A percentile compares a stretch with the other conserved stretches of the same genome.
Evolutionary conservation across 2,113 vertebrate species (phyloP).

Genomic region (Callaeas wilsoni): DNA sequence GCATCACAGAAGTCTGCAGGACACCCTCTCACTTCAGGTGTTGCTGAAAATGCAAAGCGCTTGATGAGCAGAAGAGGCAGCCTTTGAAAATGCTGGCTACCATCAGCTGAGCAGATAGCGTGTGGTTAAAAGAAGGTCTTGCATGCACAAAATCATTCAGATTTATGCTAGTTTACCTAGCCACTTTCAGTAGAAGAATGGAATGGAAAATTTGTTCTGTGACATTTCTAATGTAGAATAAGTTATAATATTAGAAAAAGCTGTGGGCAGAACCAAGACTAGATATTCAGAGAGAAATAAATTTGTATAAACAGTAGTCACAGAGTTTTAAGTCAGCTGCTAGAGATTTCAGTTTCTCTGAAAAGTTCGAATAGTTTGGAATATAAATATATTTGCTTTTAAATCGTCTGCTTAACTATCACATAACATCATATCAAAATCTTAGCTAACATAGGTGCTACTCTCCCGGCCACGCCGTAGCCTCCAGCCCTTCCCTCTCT

Average conservation of each 20-base stretch:
- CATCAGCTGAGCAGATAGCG: not conserved
- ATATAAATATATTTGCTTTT: not conserved
- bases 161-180: not conserved
- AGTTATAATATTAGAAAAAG: slow-evolving; percentile 36
- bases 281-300: not conserved
- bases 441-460: not conserved
- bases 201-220: not conserved
- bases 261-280: not conserved
- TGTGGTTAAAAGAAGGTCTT: not conserved
- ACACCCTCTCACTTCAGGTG: not conserved
- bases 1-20: not conserved
- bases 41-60: not conserved
- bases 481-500: not conserved
- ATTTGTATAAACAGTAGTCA: not conserved
- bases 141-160: not conserved
- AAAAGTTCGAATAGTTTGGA: not conserved
- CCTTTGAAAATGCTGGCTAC: not conserved
- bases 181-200: not conserved
- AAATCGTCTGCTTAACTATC: not conserved
- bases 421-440: not conserved
- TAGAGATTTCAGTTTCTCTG: not conserved
- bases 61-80: not conserved
- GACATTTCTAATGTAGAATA: slow-evolving; percentile 5
- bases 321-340: not conserved
- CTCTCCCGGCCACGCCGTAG: not conserved